Evolutionary conservation across 2,113 vertebrate genomes (phyloP).

Genomic region (Plestiodon gilberti): DNA sequence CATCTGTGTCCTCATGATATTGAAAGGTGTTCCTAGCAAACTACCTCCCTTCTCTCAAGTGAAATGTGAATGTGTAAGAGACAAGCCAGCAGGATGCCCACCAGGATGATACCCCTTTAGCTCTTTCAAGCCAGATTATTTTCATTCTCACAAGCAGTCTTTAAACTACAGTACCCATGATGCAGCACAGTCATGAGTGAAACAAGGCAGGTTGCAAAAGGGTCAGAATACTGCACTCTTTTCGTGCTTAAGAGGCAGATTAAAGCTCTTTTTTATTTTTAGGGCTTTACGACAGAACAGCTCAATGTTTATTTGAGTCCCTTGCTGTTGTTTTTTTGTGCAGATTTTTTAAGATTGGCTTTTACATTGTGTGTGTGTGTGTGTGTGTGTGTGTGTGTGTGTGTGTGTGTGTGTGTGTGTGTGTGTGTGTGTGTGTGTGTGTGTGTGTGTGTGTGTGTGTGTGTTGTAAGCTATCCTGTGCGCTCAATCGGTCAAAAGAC

Average conservation of each 20-base stretch:
- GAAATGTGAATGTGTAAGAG: background rate
- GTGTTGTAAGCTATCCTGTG: too few species aligned
- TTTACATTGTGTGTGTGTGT: too few species aligned
- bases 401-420: too few species aligned
- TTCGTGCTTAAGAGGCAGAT: background rate
- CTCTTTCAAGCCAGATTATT: background rate
- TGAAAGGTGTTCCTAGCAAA: background rate
- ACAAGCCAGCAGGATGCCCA: background rate
- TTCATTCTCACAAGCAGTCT: background rate
- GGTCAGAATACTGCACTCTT: too few species aligned
- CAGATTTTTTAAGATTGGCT: too few species aligned
- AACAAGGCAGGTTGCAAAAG: background rate
- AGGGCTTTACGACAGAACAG: background rate
- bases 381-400: too few species aligned
- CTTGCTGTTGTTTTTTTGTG: too few species aligned
- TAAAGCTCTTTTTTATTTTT: background rate
- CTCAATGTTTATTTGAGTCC: background rate
- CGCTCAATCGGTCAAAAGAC: too few species aligned
- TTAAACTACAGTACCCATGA: background rate
- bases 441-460: too few species aligned
- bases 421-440: too few species aligned
- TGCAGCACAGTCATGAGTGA: background rate
- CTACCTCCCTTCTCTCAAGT: background rate
- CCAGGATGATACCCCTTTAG: too few species aligned
- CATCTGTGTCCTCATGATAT: background rate